phyloP scores from a whole-genome alignment of 2,888 invertebrate species.

The Lycocerus yunnanus region DNA sequence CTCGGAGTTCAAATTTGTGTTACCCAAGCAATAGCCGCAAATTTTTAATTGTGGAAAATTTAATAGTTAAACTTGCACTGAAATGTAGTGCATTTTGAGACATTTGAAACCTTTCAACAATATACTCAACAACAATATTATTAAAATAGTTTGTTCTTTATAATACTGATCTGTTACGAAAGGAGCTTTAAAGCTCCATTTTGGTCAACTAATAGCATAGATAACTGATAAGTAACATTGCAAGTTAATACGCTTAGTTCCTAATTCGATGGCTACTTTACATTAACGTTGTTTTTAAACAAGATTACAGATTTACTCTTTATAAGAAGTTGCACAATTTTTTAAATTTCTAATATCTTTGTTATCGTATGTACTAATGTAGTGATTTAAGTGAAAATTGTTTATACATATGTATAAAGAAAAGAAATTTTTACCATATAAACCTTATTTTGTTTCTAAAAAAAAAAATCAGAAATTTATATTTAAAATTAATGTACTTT shows the following conservation, averaged over 20 bases:
- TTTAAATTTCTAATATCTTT: too few species aligned
- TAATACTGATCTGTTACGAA: not conserved
- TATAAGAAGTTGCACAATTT: not conserved
- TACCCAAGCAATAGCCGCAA: not conserved
- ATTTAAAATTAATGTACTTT: too few species aligned
- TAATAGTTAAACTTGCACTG: not conserved
- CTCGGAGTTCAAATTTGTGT: not conserved
- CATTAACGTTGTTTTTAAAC: not conserved
- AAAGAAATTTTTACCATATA: too few species aligned
- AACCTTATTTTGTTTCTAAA: too few species aligned
- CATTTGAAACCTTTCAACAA: not conserved
- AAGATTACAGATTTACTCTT: not conserved
- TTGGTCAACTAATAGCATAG: not conserved
- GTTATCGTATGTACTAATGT: too few species aligned
- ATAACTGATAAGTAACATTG: not conserved
- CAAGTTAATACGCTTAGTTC: not conserved
- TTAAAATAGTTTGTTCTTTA: not conserved
- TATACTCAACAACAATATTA: too few species aligned
- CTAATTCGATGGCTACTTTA: not conserved
- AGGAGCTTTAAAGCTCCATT: not conserved
- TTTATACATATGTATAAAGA: too few species aligned
- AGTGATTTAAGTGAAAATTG: too few species aligned
- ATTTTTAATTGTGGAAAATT: not conserved
- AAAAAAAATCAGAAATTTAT: too few species aligned
- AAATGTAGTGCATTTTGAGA: not conserved